Percentiles rank a stretch among this genome's conserved stretches.
Conservation (phyloP, 1,140 invertebrate species). For the Drosophila equinoxialis region DNA sequence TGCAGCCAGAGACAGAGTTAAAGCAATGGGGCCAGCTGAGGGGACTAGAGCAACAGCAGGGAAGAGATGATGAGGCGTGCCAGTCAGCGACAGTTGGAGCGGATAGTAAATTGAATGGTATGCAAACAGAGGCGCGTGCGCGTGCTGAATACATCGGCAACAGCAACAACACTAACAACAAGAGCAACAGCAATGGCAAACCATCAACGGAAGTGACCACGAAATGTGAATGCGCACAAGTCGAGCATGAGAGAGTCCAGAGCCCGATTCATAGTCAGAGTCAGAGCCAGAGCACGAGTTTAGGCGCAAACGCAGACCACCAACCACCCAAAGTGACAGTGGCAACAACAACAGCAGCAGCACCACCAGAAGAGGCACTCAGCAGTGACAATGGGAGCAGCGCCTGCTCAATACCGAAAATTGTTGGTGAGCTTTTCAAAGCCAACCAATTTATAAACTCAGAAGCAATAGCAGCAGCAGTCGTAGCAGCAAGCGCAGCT, state of each 20-base stretch:
- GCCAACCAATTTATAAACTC: conserved; percentile 53
- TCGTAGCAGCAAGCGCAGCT: conserved; percentile 72
- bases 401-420: conserved; percentile 76
- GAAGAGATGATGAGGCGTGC: conserved; percentile 34
- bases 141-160: conserved; percentile 67
- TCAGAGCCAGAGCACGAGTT: conserved; percentile 42
- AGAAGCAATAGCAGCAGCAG: conserved; percentile 49
- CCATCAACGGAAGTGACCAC: conserved; percentile 65
- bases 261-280: conserved; percentile 15
- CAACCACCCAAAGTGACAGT: conserved; percentile 69
- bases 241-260: conserved; percentile 67
- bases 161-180: conserved; percentile 7
- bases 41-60: conserved; percentile 3
- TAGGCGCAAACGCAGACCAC: conserved; percentile 56
- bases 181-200: conserved; percentile 28
- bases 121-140: conserved; percentile 57
- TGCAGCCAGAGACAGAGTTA: conserved; percentile 37
- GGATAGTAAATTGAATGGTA: conserved; percentile 39
- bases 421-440: conserved; percentile 70
- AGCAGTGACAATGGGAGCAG: conserved; percentile 42
- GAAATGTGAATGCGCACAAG: conserved; percentile 74
- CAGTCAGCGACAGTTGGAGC: conserved; percentile 43
- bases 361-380: too few species aligned
- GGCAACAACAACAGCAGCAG: too few species aligned
- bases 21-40: conserved; percentile 7